phyloP scores from a whole-genome alignment of 2,797 vertebrate genomes.

The Pangasius macronema region DNA sequence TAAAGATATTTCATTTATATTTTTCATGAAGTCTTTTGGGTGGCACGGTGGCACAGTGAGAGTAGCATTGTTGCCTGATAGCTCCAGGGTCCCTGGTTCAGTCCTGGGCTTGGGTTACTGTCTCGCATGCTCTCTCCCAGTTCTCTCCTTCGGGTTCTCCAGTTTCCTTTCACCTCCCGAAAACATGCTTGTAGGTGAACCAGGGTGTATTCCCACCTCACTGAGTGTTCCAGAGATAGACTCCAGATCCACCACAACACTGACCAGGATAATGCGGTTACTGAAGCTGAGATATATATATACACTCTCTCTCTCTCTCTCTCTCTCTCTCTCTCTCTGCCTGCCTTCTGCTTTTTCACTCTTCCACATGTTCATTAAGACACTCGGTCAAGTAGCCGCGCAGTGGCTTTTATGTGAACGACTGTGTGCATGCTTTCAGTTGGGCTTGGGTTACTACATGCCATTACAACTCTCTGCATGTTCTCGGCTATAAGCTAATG shows the following conservation, averaged over 20 bases:
- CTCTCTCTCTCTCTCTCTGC: background rate
- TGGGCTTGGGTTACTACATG: background rate
- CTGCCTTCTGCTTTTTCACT: background rate
- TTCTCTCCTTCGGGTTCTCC: background rate
- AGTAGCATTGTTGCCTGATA: background rate
- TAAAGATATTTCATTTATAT: background rate
- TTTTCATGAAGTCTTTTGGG: background rate
- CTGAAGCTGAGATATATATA: background rate
- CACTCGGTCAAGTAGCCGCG: background rate
- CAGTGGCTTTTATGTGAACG: constrained; percentile 31
- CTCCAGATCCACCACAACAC: background rate
- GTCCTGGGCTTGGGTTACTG: background rate
- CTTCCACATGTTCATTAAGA: constrained; percentile 21
- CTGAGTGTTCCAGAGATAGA: background rate
- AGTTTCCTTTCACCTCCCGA: background rate
- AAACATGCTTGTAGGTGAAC: background rate
- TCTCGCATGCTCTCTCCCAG: background rate
- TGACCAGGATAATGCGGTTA: background rate
- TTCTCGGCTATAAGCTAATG: constrained; percentile 42
- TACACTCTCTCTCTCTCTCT: background rate
- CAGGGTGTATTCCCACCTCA: background rate
- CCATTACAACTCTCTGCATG: constrained; percentile 24
- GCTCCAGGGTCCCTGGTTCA: background rate
- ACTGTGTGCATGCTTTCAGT: constrained; percentile 11
- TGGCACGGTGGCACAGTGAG: background rate